Conservation (phyloP, 2,888 invertebrate genomes). For the Spisula solida region DNA sequence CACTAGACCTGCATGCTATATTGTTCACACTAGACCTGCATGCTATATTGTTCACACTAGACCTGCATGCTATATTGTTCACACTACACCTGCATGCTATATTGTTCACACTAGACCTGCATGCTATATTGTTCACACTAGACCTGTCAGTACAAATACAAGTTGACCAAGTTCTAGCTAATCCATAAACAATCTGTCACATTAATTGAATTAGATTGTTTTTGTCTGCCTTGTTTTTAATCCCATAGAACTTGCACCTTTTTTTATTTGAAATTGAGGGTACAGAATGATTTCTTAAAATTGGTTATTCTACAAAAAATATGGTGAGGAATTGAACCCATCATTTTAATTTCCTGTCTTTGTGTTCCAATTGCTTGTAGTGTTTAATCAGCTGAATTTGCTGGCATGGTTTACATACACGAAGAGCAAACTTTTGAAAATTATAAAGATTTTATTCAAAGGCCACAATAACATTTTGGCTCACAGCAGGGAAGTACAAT, state of each 20-base stretch:
- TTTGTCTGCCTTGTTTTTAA: conserved; percentile 9
- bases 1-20: no score
- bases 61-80: no score
- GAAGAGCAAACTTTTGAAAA: no score
- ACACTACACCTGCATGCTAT: no score
- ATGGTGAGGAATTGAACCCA: background rate
- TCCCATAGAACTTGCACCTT: conserved; percentile 3
- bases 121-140: no score
- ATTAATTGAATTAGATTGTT: background rate
- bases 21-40: no score
- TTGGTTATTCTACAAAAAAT: background rate
- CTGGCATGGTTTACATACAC: background rate
- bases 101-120: no score
- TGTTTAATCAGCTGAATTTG: conserved; percentile 7
- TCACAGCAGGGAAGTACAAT: no score
- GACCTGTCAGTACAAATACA: background rate
- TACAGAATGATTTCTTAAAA: background rate
- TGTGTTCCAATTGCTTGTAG: background rate
- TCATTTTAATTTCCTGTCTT: background rate
- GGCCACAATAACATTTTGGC: no score
- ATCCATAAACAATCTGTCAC: background rate
- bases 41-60: no score
- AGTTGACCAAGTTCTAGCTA: background rate
- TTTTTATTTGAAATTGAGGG: background rate
- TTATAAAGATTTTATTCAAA: no score